These are phyloP conservation scores for Phengaris arion DNA, from an alignment of 2,888 invertebrate species.

Conservation along the genomic window DNA sequence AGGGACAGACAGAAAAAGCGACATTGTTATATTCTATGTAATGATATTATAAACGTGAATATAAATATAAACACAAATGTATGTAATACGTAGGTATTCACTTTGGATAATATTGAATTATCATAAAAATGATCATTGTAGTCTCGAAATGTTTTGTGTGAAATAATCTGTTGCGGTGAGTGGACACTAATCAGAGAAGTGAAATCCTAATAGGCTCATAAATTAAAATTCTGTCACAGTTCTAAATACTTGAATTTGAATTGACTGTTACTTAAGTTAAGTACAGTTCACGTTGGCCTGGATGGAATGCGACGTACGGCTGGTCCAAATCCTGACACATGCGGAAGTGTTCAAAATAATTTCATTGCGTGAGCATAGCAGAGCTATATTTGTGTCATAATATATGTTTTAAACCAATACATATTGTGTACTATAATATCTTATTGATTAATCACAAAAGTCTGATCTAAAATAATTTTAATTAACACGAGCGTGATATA, in stretches of 20 bases:
- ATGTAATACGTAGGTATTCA: too few relatives aligned
- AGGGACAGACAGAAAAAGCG: too few relatives aligned
- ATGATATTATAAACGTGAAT: too few relatives aligned
- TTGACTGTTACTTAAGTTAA: not conserved
- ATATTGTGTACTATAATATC: too few relatives aligned
- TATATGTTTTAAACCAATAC: not conserved
- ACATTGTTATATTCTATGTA: too few relatives aligned
- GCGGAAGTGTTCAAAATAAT: conserved; percentile 76
- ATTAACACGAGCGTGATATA: conserved; percentile 62
- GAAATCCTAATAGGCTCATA: too few relatives aligned
- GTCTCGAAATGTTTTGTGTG: too few relatives aligned
- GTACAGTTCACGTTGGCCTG: conserved; percentile 43
- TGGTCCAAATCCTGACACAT: conserved; percentile 61
- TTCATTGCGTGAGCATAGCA: conserved; percentile 55
- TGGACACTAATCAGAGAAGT: too few relatives aligned
- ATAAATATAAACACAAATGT: too few relatives aligned
- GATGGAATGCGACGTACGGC: conserved; percentile 59
- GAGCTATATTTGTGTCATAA: conserved; percentile 29
- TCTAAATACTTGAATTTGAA: not conserved
- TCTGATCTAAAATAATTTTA: not conserved
- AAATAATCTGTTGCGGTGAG: too few relatives aligned
- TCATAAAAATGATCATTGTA: too few relatives aligned
- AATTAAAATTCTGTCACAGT: not conserved
- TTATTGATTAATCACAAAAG: not conserved
- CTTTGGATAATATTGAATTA: too few relatives aligned